A percentile compares a stretch with the other conserved stretches of the same genome.
Evolutionary conservation across 1,140 invertebrate species (phyloP).

Genomic region (Odontomachus brunneus): DNA sequence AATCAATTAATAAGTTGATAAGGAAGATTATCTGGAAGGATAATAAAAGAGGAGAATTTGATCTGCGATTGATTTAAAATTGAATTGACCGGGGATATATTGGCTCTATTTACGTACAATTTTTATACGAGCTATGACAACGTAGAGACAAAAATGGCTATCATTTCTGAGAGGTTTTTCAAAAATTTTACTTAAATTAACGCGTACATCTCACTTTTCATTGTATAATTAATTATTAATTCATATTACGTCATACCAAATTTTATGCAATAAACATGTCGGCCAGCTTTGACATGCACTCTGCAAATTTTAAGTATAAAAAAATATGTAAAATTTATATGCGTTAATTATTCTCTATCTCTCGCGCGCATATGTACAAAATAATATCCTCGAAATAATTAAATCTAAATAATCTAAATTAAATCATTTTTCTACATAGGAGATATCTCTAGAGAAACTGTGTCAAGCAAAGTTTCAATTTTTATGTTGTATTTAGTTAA

Average conservation of each 20-base stretch:
- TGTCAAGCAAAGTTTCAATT: not conserved
- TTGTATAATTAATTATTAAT: not conserved
- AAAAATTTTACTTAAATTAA: not conserved
- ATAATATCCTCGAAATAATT: not conserved
- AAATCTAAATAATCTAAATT: no score
- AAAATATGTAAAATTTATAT: not conserved
- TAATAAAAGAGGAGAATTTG: not conserved
- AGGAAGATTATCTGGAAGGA: not conserved
- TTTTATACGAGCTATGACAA: not conserved
- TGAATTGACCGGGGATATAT: conserved; percentile 2
- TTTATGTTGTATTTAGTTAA: not conserved
- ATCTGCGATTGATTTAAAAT: not conserved
- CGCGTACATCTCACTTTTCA: not conserved
- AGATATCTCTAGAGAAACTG: not conserved
- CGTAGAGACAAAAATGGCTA: not conserved
- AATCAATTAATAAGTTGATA: not conserved
- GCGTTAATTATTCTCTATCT: not conserved
- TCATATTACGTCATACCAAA: not conserved
- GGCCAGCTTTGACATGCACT: not conserved
- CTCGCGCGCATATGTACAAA: no score
- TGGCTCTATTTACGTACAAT: not conserved
- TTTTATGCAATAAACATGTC: not conserved
- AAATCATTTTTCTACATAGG: not conserved
- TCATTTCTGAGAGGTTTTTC: not conserved
- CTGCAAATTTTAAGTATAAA: not conserved